Percentiles rank a stretch among this genome's conserved stretches.
Evolutionary conservation across 2,888 invertebrate species (phyloP).

Genomic region (Hyalella azteca): DNA sequence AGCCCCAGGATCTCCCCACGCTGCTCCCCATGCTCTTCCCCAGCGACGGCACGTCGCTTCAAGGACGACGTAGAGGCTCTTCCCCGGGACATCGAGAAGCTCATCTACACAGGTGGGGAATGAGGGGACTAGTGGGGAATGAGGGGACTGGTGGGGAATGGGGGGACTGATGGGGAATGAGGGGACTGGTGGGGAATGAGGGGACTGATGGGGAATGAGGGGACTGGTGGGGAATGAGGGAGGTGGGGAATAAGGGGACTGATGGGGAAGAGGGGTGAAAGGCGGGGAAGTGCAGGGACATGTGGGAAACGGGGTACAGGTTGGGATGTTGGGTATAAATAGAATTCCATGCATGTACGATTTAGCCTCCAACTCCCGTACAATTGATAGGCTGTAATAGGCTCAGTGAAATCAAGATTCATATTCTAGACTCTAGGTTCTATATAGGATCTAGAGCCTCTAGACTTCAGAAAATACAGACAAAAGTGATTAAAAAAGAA

Average conservation of each 20-base stretch:
- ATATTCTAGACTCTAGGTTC: too few species aligned
- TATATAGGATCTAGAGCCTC: too few species aligned
- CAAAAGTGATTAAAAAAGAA: too few species aligned
- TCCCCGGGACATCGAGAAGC: slow-evolving; percentile 37
- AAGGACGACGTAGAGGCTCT: slow-evolving; percentile 34
- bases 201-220: not conserved
- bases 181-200: not conserved
- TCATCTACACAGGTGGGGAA: slow-evolving; percentile 35
- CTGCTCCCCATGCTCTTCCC: slow-evolving; percentile 35
- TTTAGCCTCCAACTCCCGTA: too few species aligned
- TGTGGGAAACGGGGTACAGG: too few species aligned
- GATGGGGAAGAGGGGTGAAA: not conserved
- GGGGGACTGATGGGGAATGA: not conserved
- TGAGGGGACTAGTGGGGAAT: not conserved
- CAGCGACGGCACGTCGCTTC: slow-evolving; percentile 35
- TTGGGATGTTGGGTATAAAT: too few species aligned
- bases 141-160: not conserved
- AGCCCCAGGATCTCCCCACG: slow-evolving; percentile 31
- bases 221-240: not conserved
- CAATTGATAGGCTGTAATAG: too few species aligned
- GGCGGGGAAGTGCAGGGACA: not conserved
- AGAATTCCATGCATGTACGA: too few species aligned
- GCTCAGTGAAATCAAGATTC: too few species aligned
- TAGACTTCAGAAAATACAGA: too few species aligned
- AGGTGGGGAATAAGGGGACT: too few species aligned